Base-by-base conservation (phyloP, 2,888 invertebrate genomes). In the Catocala sponsa region DNA sequence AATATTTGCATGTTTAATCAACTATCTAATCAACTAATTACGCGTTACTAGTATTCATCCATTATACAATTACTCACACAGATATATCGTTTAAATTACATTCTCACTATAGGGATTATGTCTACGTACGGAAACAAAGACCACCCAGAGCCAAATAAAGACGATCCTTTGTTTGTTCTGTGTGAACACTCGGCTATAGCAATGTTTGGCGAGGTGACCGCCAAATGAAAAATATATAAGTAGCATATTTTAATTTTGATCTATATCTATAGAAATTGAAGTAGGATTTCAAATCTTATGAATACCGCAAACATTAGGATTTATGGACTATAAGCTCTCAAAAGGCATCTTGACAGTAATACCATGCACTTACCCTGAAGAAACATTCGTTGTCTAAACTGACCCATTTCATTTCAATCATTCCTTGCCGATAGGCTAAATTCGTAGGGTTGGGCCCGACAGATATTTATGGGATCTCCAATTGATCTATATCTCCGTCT, bases 371-470 rank as follows among this genome's bases (percentile, higher is more conserved):
- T n/a, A n/a, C 55, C 65, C 33, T 54, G 33, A 64, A 57, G 63
- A 65, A 63, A 55, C 63, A 54, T 57, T 69, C 56, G 51, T 61
- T 66, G 59, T 68, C 63, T 61, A 65, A 68, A 63, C 62, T 59
- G 71, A 78, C 67, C 76, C 68, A 73, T 71, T 76, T 70, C 66
- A 78, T 71, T 78, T 68, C 69, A 61, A 55, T 57, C 63, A 66
- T 68, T 70, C 67, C 69, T 59, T 68, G 65, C 61, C 65, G 59
- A 78, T 68, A 73, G 62, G 69, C 67, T 58, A 55, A 75, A 78
- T 68, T 71, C 67, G 64, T 64, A 62, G 74, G 79, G 74, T 67
- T 65, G 70, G 59, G 58, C 57, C 47, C 51, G 61, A 69, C 59
- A 74, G 65, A 71, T 70, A 76, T 78, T 75, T 76, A 76, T 75